Evolutionary conservation across 2,888 invertebrate species (phyloP), one percentile per base, ranked within the genome.

Genomic region (Epirrhoe tristata): DNA sequence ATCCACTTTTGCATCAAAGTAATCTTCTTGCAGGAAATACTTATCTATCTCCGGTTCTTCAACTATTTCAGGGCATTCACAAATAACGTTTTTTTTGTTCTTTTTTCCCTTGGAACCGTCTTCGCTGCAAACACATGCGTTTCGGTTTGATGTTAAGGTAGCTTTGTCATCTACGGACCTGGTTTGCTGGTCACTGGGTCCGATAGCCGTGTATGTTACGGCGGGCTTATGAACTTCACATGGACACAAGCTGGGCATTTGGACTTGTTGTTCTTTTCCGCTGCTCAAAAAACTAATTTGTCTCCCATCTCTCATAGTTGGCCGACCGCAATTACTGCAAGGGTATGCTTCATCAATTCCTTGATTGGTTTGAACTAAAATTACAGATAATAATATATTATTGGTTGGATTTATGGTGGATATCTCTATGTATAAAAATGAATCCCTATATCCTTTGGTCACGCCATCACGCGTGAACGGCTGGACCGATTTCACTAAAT

Each of bases 41-140:
- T 69, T 59, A 17, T 62, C 60, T 7, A 34, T 10, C 12, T 12
- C 39, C 39, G 39, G 16, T 31, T 69, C 67, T 56, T 62, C 71
- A 8, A 56, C 24, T 7, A 48, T 7, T 58, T 70, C 39, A 8
- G 82, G 79, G 63, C 86, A 68, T 16, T 58, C 31, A 52, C 68
- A 68, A 63, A 60, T 46, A 46, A 57, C 24, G 5, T 82, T 64
- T 76, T 72, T 77, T 59, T 70, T 74, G 50, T 67, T 46, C 39
- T 63, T 72, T 66, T 67, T n/a, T n/a, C 14, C 2, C 12, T 51
- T 58, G 6, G 58, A 66, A 16, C 46, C 36, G 8, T 39, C n/a
- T n/a, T n/a, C 17, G 6, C 34, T 51, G 55, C 64, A 65, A 0
- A 7, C 8, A 51, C 64, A 65, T 32, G 59, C 3, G 6, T 43